A percentile compares a stretch with the other conserved stretches of the same genome.
phyloP scores from a whole-genome alignment of 2,113 vertebrate genomes.

The Nerophis ophidion region DNA sequence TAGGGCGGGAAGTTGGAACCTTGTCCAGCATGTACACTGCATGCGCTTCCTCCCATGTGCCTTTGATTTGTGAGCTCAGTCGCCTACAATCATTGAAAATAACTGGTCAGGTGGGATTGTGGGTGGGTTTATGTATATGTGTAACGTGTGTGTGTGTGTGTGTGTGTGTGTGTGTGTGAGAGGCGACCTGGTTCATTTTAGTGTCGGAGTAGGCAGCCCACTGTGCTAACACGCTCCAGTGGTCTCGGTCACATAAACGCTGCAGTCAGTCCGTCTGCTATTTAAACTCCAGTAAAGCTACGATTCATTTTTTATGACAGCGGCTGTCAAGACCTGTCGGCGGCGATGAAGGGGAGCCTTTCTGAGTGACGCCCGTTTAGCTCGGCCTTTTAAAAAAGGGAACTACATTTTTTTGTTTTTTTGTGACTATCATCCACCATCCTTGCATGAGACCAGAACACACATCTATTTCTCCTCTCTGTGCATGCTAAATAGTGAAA shows the following conservation, averaged over 20 bases:
- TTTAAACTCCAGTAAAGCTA: constrained; percentile 59
- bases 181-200: constrained; percentile 37
- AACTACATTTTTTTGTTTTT: too few species aligned
- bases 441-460: too few species aligned
- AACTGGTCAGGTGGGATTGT: constrained; percentile 59
- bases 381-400: not conserved
- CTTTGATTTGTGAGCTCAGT: constrained; percentile 59
- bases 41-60: constrained; percentile 26
- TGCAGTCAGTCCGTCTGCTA: constrained; percentile 43
- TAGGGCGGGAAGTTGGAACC: too few species aligned
- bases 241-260: constrained; percentile 57
- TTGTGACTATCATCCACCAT: too few species aligned
- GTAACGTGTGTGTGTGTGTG: constrained; percentile 10
- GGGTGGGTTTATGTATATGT: constrained; percentile 6
- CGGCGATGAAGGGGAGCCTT: constrained; percentile 28
- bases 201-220: constrained; percentile 39
- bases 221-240: constrained; percentile 39
- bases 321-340: constrained; percentile 14
- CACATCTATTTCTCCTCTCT: too few species aligned
- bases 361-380: constrained; percentile 22
- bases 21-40: not conserved
- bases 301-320: constrained; percentile 45
- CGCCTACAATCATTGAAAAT: constrained; percentile 50
- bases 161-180: constrained; percentile 4
- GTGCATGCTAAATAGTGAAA: too few species aligned